Evolutionary conservation across 2,113 vertebrate genomes (phyloP).

Genomic region (Eudyptes chrysolophus): DNA sequence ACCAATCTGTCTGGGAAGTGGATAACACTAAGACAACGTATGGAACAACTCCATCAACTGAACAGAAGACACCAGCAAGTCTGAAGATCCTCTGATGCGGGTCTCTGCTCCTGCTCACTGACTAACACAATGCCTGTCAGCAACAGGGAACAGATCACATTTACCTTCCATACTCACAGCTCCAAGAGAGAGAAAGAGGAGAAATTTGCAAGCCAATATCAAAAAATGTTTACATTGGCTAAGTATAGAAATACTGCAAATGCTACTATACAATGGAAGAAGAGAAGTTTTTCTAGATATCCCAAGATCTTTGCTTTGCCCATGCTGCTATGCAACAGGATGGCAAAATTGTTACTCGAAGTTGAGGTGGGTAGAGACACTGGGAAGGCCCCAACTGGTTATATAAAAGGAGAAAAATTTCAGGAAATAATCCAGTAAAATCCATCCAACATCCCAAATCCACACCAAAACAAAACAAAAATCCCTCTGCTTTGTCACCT

Average conservation of each 20-base stretch:
- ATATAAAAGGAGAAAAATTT: background rate
- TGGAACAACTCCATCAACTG: background rate
- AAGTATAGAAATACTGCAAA: background rate
- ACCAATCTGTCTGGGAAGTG: background rate
- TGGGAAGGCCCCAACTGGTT: background rate
- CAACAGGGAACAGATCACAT: background rate
- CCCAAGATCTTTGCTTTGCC: background rate
- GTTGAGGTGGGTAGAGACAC: background rate
- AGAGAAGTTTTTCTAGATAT: background rate
- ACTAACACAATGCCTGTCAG: background rate
- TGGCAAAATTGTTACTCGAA: background rate
- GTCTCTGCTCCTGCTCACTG: background rate
- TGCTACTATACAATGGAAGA: background rate
- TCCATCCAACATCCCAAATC: background rate
- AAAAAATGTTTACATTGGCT: background rate
- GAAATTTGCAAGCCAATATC: background rate
- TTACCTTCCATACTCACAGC: background rate
- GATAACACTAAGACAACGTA: background rate
- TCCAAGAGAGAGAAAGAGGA: background rate
- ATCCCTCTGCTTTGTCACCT: background rate
- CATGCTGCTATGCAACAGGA: background rate
- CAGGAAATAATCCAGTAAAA: background rate
- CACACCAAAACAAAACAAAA: background rate
- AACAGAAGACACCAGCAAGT: background rate
- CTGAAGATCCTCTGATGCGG: background rate